These are phyloP conservation scores for Hemicordylus capensis DNA, from an alignment of 2,113 vertebrate genomes.

Conservation along the genomic window DNA sequence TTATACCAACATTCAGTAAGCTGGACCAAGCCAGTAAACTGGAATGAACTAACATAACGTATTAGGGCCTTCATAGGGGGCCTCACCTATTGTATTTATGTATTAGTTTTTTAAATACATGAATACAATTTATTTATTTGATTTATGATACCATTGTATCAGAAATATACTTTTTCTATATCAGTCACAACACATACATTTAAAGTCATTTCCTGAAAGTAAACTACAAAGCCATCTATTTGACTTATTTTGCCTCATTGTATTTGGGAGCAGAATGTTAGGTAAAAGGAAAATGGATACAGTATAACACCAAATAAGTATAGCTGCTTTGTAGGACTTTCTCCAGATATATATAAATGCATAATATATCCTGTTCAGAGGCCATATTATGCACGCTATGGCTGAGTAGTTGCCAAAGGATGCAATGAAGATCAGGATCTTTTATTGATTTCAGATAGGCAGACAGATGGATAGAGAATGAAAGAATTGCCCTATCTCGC, in stretches of 20 bases:
- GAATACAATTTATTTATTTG: too few relatives aligned
- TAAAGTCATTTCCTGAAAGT: neutral
- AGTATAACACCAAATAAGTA: constrained; percentile 13
- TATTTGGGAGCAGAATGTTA: neutral
- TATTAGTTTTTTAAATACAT: too few relatives aligned
- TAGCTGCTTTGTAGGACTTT: constrained; percentile 22
- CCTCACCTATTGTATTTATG: too few relatives aligned
- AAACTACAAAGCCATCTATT: too few relatives aligned
- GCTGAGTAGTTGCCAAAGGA: constrained; percentile 26
- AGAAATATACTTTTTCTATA: too few relatives aligned
- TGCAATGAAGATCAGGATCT: constrained; percentile 1
- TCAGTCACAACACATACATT: neutral
- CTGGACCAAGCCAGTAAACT: neutral
- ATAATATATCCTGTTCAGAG: too few relatives aligned
- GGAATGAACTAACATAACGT: too few relatives aligned
- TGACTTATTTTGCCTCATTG: neutral
- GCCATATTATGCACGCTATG: constrained; percentile 15
- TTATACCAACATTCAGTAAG: neutral
- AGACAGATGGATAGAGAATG: neutral
- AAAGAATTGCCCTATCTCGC: constrained; percentile 38
- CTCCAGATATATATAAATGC: accelerated
- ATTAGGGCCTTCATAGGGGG: too few relatives aligned
- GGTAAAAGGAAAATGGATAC: neutral
- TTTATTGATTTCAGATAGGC: neutral
- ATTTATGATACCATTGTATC: neutral